Percentiles rank a stretch among this genome's conserved stretches.
Evolutionary conservation across 2,888 invertebrate genomes (phyloP).

Genomic region (Myopa testacea): DNA sequence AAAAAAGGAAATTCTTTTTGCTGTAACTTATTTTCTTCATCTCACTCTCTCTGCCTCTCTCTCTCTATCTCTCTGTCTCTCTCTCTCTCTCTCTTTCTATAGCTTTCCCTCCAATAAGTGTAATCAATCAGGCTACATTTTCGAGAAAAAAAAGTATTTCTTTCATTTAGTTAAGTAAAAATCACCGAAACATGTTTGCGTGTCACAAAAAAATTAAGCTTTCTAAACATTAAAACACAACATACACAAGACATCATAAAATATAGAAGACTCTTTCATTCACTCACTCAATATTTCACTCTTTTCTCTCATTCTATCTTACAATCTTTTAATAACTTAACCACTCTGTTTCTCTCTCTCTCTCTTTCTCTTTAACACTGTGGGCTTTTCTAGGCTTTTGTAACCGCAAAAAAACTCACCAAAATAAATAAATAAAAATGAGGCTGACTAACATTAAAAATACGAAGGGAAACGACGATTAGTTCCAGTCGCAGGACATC

Average conservation of each 20-base stretch:
- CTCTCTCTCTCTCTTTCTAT: neutral
- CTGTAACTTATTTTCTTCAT: too few relatives aligned
- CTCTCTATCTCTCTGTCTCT: neutral
- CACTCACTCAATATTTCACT: too few relatives aligned
- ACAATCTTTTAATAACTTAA: too few relatives aligned
- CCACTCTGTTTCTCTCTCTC: too few relatives aligned
- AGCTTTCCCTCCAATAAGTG: neutral
- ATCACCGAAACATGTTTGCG: slow-evolving; percentile 34
- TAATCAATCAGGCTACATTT: slow-evolving; percentile 27
- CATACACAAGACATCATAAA: too few relatives aligned
- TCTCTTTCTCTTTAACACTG: too few relatives aligned
- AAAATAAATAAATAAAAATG: slow-evolving; percentile 14
- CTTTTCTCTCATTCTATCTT: neutral
- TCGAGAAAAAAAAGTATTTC: too few relatives aligned
- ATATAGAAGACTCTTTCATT: too few relatives aligned
- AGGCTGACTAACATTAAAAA: slow-evolving; percentile 20
- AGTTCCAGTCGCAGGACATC: slow-evolving; percentile 11
- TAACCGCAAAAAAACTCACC: neutral
- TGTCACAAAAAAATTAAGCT: slow-evolving; percentile 28
- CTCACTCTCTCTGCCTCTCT: neutral
- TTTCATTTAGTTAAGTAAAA: slow-evolving; percentile 7
- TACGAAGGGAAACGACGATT: slow-evolving; percentile 21
- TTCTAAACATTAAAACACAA: neutral
- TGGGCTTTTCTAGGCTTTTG: too few relatives aligned
- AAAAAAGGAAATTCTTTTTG: too few relatives aligned